These are phyloP conservation scores for Probosciger aterrimus DNA, from an alignment of 2,113 vertebrate species.

Conservation along the genomic window DNA sequence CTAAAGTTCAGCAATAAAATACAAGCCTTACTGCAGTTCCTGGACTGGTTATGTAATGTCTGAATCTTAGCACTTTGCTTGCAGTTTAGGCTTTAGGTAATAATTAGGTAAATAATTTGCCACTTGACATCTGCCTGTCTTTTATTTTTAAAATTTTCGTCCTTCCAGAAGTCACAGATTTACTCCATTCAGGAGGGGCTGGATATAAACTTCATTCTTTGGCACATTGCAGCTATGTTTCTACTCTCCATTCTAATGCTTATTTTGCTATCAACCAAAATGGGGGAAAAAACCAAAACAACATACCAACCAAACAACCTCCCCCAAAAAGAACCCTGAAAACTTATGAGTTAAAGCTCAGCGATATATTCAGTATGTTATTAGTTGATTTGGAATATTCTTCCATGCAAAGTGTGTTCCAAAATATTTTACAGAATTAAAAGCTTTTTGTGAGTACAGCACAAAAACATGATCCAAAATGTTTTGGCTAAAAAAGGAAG, in stretches of 20 bases:
- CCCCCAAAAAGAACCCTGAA: neutral
- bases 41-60: neutral
- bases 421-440: slow-evolving; percentile 22
- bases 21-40: neutral
- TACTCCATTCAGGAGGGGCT: neutral
- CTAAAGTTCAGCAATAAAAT: neutral
- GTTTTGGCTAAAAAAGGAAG: slow-evolving; percentile 16
- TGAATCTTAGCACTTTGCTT: neutral
- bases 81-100: neutral
- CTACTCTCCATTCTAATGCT: neutral
- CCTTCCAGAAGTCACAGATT: neutral
- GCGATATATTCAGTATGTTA: neutral
- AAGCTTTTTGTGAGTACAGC: neutral
- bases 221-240: neutral
- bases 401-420: neutral
- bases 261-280: neutral
- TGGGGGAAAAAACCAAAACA: rapidly evolving
- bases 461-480: slow-evolving; percentile 40
- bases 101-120: neutral
- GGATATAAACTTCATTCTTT: neutral
- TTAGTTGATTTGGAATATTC: neutral
- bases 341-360: neutral
- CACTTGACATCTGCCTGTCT: neutral
- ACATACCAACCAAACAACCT: neutral
- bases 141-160: neutral